Conservation (phyloP, 2,113 vertebrate species). For the Microcebus murinus region DNA sequence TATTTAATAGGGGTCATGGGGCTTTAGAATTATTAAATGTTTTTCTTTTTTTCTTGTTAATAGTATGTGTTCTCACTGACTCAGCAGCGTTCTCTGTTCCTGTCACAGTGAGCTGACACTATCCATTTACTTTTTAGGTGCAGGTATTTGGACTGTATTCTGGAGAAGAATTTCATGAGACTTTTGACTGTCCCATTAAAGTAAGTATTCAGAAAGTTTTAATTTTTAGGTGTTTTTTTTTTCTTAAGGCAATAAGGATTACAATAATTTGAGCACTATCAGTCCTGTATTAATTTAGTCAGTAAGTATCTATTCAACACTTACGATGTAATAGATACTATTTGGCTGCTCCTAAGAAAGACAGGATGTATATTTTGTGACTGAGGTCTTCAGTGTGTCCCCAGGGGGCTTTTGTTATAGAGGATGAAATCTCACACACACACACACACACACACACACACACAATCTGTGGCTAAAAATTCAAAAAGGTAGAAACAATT, state of each 20-base stretch:
- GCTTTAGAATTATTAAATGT: slow-evolving; percentile 15
- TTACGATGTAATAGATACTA: background rate
- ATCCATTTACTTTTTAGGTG: slow-evolving; percentile 86
- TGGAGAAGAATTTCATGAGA: slow-evolving; percentile 97
- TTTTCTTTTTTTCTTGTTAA: background rate
- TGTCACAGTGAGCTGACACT: slow-evolving; percentile 26
- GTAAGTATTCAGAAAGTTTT: slow-evolving; percentile 86
- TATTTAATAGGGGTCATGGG: background rate
- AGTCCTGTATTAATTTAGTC: background rate
- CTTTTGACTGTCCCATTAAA: slow-evolving; percentile 98
- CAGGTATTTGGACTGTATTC: slow-evolving; percentile 98
- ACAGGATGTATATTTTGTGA: background rate
- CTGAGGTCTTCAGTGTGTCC: background rate
- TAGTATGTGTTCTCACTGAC: background rate
- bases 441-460: background rate
- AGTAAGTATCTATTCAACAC: background rate
- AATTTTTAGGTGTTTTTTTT: slow-evolving; percentile 1
- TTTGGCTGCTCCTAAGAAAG: background rate
- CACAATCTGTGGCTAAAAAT: background rate
- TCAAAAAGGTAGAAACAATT: background rate
- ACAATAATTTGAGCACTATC: background rate
- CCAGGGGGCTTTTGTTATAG: background rate
- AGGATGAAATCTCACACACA: background rate
- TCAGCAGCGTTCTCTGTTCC: background rate
- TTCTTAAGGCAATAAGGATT: background rate